These are phyloP conservation scores for Drymodes brunneopygia DNA, from an alignment of 2,113 vertebrate species.

Conservation along the genomic window DNA sequence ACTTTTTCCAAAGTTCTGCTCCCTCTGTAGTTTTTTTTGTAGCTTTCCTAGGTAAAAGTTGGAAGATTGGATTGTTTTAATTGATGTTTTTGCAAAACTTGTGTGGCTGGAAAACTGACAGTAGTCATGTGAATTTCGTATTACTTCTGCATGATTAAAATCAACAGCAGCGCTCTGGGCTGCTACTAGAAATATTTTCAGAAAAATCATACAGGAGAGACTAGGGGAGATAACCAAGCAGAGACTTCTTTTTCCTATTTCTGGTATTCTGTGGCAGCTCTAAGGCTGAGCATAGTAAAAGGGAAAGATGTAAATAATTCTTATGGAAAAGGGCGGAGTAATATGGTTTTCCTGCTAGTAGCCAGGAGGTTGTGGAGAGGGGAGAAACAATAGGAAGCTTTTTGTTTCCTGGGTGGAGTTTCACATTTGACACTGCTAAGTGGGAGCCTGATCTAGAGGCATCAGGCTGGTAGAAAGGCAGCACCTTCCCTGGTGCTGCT, in stretches of 20 bases:
- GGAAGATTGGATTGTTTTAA: not conserved
- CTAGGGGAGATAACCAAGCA: not conserved
- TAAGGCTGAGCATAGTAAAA: not conserved
- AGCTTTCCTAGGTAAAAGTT: not conserved
- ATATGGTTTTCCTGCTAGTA: not conserved
- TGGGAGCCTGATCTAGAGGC: not conserved
- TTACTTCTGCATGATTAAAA: not conserved
- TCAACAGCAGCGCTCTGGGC: not conserved
- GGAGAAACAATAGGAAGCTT: constrained; percentile 16
- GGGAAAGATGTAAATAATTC: not conserved
- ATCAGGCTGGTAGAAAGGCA: not conserved
- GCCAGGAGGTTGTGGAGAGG: not conserved
- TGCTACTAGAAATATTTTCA: not conserved
- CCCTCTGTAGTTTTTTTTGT: not conserved
- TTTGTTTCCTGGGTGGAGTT: constrained; percentile 13
- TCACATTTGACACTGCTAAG: not conserved
- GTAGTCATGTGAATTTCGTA: not conserved
- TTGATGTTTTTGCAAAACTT: not conserved
- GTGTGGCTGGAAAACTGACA: not conserved
- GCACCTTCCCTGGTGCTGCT: not conserved
- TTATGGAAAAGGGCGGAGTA: not conserved
- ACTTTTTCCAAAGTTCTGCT: not conserved
- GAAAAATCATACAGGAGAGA: not conserved
- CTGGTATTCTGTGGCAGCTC: not conserved
- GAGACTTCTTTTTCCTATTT: not conserved